Base-by-base conservation (phyloP, 2,113 vertebrate genomes). In the Anas platyrhynchos region DNA sequence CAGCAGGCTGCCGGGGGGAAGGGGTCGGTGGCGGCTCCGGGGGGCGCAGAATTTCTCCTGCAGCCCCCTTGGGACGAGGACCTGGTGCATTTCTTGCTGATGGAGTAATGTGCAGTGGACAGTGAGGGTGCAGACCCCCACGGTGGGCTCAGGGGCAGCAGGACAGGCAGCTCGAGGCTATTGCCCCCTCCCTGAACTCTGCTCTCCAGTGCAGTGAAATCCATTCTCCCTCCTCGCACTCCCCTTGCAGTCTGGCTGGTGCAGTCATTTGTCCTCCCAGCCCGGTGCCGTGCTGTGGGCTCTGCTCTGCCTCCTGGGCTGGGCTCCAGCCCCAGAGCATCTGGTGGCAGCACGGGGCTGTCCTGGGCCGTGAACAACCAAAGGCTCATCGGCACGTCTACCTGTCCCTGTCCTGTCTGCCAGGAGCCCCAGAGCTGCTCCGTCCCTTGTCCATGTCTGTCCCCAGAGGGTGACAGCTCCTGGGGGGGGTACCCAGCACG, bases 21-120 rank as follows among this genome's bases (percentile, higher is more conserved):
- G 12, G 23, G 7, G 1, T 9, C 1, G 2, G 13, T 6, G 29
- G 32, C 29, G 14, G 10, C 2, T 1, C 11, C 31, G 0, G 0
- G 17, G 36, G 38, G 36, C 9, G 17, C 21, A 67, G 16, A 55
- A 31, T 36, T 48, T 31, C 54, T 44, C n/a, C 55, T 72, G 25
- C 67, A 31, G 86, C 65, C 21, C 11, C 46, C 46, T 22, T 22
- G 46, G 38, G 48, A n/a, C 8, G 16, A 23, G 55, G 26, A 21
- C 12, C 29, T 7, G 25, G 50, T 32, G 48, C 32, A 20, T 8
- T 31, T 31, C 46, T 41, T 31, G 17, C 14, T 62, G 38, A 43
- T 13, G 15, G 69, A 31, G 14, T 26, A 27, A 4, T 25, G 9
- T 16, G 11, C 22, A 26, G 25, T 21, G 41, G 31, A 13, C 46